Base-by-base conservation (phyloP, 2,888 invertebrate species). In the Dicyrtomina minuta region DNA sequence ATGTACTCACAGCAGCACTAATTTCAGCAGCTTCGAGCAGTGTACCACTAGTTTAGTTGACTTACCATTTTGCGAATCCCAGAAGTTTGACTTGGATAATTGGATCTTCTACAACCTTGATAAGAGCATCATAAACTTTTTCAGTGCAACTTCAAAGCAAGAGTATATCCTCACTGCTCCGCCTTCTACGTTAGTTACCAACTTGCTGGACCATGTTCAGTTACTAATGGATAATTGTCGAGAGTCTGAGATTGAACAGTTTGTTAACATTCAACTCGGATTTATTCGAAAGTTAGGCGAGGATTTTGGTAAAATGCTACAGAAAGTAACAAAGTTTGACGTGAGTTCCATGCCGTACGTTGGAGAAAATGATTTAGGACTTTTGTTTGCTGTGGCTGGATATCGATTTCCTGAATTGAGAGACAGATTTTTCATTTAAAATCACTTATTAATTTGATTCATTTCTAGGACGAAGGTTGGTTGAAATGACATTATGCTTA, bases 231-330 rank as follows among this genome's bases (percentile, higher is more conserved):
- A 60, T 44, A 60, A 59, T 67, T 62, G 51, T 13, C 33, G 58
- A 39, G 71, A 71, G 43, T 46, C 64, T 22, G 68, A 71, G 26
- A 46, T 71, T 39, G 68, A 68, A 26, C 68, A 71, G 43, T 71
- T 71, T 51, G 58, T 71, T 2, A 20, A 5, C 26, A 59, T 68
- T 10, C 71, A 71, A 24, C 33, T 71, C 51, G 71, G 65, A 5
- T 68, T 68, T 53, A 71, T 71, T 13, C 33, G 59, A 39, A 71
- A 71, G 59, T 39, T 71, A 46, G 68, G 65, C 24, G 56, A 65
- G 8, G 71, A 71, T 17, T 71, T 64, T 39, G 71, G 68, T 17
- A 27, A 46, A 15, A 59, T 58, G 20, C 26, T 67, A 13, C 49
- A 60, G 60, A 20, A 67, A 59, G 26, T 67, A 6, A 67, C 67